Conservation (phyloP, 1,140 invertebrate genomes). For the Acromyrmex charruanus region DNA sequence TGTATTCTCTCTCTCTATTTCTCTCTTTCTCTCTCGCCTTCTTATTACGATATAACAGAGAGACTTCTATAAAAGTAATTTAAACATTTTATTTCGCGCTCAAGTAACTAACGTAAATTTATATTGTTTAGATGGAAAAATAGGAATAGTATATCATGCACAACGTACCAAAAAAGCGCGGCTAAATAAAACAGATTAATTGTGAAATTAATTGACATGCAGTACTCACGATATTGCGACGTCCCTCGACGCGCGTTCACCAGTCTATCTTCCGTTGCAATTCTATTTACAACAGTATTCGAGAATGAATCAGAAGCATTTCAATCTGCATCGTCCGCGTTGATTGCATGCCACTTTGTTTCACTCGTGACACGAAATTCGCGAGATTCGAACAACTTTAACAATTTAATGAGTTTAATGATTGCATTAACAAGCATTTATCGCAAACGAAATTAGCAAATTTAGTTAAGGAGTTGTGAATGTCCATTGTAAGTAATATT, state of each 20-base stretch:
- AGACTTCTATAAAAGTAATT: not conserved
- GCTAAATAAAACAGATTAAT: constrained; percentile 13
- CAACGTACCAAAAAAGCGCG: not conserved
- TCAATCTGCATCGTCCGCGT: not conserved
- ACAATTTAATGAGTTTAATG: not conserved
- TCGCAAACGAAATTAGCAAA: not conserved
- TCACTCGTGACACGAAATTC: not conserved
- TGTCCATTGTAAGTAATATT: not conserved
- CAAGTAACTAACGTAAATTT: not conserved
- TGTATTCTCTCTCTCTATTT: too few species aligned
- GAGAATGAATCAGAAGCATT: not conserved
- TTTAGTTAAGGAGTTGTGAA: not conserved
- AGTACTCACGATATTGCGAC: not conserved
- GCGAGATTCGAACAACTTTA: not conserved
- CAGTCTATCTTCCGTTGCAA: not conserved
- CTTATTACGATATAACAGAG: not conserved
- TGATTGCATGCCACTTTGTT: not conserved
- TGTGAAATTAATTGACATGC: constrained; percentile 4
- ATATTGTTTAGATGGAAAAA: not conserved
- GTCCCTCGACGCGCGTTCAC: not conserved
- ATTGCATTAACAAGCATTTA: not conserved
- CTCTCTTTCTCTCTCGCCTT: too few species aligned
- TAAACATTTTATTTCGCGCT: not conserved
- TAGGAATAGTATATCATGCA: not conserved
- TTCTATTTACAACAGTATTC: not conserved